Evolutionary conservation across 2,888 invertebrate genomes (phyloP).

Genomic region (Mamestra brassicae): DNA sequence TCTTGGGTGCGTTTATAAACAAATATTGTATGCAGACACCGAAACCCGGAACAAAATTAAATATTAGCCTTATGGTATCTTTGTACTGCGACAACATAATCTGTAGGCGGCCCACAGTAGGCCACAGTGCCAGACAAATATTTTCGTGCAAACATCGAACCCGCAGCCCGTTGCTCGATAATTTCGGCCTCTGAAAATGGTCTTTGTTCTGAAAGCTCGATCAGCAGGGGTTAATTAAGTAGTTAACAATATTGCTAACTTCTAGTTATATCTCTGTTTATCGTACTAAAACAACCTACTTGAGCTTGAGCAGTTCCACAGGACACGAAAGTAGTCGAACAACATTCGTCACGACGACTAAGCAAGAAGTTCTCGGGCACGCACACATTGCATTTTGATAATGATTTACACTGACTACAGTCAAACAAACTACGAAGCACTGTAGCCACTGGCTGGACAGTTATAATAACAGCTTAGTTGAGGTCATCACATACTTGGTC

Average conservation of each 20-base stretch:
- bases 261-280: slow-evolving; percentile 23
- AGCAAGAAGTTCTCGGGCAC: slow-evolving; percentile 66
- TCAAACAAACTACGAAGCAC: slow-evolving; percentile 41
- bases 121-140: slow-evolving; percentile 37
- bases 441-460: slow-evolving; percentile 69
- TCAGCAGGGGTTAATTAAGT: neutral
- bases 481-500: slow-evolving; percentile 72
- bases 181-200: neutral
- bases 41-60: slow-evolving; percentile 49
- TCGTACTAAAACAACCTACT: slow-evolving; percentile 3
- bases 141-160: slow-evolving; percentile 29
- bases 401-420: slow-evolving; percentile 47
- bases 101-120: slow-evolving; percentile 43
- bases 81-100: slow-evolving; percentile 31
- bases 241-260: neutral
- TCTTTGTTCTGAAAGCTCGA: slow-evolving; percentile 9
- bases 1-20: slow-evolving; percentile 25
- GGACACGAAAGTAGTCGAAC: slow-evolving; percentile 67
- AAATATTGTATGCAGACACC: slow-evolving; percentile 30
- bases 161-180: neutral
- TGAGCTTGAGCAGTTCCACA: slow-evolving; percentile 10
- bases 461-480: slow-evolving; percentile 77
- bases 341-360: slow-evolving; percentile 69
- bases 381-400: slow-evolving; percentile 58
- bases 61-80: slow-evolving; percentile 28